phyloP scores from a whole-genome alignment of 2,797 vertebrate species.

The Carcharodon carcharias region DNA sequence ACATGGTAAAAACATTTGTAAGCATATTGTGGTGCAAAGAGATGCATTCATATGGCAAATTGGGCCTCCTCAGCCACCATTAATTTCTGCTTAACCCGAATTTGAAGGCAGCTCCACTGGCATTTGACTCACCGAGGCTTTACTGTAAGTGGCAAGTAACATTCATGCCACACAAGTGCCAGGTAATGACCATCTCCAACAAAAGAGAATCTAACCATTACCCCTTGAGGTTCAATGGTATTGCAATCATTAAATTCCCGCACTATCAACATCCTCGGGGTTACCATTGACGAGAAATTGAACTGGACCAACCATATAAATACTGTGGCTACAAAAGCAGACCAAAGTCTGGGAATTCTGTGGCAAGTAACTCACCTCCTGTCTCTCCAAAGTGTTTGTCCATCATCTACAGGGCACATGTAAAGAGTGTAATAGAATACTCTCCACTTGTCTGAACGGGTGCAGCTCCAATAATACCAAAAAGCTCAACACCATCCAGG shows the following conservation, averaged over 20 bases:
- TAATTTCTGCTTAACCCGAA: no score
- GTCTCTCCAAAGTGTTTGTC: not conserved
- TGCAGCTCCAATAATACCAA: not conserved
- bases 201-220: not conserved
- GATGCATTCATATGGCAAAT: no score
- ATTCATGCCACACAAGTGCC: not conserved
- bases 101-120: no score
- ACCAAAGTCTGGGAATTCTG: not conserved
- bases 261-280: not conserved
- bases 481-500: not conserved
- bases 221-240: not conserved
- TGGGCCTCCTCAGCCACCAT: no score
- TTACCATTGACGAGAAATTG: not conserved
- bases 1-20: no score
- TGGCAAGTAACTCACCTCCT: not conserved
- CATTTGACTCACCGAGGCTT: no score
- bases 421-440: not conserved
- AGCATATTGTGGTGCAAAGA: no score
- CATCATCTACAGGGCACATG: not conserved
- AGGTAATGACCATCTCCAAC: not conserved
- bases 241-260: not conserved
- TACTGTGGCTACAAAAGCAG: not conserved
- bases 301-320: not conserved
- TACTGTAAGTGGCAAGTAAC: not conserved
- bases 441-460: not conserved